Base-by-base conservation (phyloP, 2,113 vertebrate genomes). In the Chionis minor region DNA sequence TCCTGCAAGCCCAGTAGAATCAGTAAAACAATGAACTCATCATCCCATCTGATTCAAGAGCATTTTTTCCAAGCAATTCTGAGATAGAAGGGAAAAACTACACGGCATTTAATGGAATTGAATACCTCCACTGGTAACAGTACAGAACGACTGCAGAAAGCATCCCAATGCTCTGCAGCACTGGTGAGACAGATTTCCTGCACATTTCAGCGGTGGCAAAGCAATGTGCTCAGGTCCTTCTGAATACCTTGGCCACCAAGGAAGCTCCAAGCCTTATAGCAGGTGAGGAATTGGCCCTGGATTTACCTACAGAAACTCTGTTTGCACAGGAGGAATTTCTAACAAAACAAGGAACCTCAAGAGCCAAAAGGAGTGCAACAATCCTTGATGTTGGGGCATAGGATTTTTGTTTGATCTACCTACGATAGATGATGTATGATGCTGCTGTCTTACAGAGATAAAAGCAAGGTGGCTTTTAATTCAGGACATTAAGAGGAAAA, bases 11-110 rank as follows among this genome's bases (percentile, higher is more conserved):
- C 91, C 89, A 92, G 71, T 88, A 85, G 95, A 96, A 86, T 73
- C 87, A 88, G 80, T 73, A 94, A 95, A 97, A 95, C 95, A 94
- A 97, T 85, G 73, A 81, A 96, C 77, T 74, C 54, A 95, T 65
- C 85, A 91, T 83, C 49, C 45, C 63, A 74, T 90, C 49, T 93
- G 74, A 93, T 95, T 85, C 33, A 92, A 92, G 72, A 75, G 70
- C 47, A 33, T 21, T 40, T 95, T 38, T 81, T 14, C 10, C 45
- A 75, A 90, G 54, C 82, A 86, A 21, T 69, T 79, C 86, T 81
- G 73, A 71, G 35, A 75, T 6, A 75, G 40, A 89, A 54, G 22
- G 69, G 19, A 61, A 83, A 93, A 79, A 49, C 55, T 74, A n/a
- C 33, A 35, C 45, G 45, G n/a, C 44, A 19, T 70, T 74, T 74